Evolutionary conservation across 1,140 invertebrate species (phyloP).

Genomic region (Antheraea mylitta): DNA sequence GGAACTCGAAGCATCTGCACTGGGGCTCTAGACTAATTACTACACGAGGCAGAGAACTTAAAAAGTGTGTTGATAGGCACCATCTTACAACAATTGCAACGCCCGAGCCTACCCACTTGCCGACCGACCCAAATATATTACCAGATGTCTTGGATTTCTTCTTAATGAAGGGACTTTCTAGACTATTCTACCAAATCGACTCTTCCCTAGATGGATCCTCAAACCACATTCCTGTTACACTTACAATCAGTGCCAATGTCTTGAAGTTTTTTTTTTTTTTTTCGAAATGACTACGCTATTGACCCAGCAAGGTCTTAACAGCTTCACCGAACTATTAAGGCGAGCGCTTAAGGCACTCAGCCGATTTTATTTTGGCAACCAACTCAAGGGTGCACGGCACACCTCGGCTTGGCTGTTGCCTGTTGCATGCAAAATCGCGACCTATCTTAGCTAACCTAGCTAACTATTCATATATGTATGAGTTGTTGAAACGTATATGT

Average conservation of each 20-base stretch:
- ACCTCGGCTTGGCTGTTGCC: no score
- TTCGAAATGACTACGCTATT: no score
- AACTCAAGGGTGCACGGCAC: no score
- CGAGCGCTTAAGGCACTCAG: no score
- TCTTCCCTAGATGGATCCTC: conserved; percentile 17
- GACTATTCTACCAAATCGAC: conserved; percentile 16
- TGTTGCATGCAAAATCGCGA: no score
- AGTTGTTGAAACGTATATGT: no score
- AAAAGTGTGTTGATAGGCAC: conserved; percentile 17
- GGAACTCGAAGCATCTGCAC: conserved; percentile 39
- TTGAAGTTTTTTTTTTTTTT: no score
- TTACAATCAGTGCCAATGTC: conserved; percentile 6
- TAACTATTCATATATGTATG: no score
- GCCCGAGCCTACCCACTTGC: conserved; percentile 13
- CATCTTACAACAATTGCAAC: conserved; percentile 12
- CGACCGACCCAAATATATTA: conserved; percentile 5
- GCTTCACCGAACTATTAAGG: no score
- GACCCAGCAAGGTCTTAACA: no score
- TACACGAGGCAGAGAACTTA: conserved; percentile 26
- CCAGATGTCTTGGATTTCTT: conserved; percentile 28
- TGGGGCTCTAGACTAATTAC: conserved; percentile 40
- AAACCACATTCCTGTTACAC: conserved; percentile 21
- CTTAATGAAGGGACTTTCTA: conserved; percentile 17
- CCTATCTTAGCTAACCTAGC: no score
- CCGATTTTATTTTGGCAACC: no score